Conservation (phyloP, 2,113 vertebrate species). For the Grammomys dolichurus region DNA sequence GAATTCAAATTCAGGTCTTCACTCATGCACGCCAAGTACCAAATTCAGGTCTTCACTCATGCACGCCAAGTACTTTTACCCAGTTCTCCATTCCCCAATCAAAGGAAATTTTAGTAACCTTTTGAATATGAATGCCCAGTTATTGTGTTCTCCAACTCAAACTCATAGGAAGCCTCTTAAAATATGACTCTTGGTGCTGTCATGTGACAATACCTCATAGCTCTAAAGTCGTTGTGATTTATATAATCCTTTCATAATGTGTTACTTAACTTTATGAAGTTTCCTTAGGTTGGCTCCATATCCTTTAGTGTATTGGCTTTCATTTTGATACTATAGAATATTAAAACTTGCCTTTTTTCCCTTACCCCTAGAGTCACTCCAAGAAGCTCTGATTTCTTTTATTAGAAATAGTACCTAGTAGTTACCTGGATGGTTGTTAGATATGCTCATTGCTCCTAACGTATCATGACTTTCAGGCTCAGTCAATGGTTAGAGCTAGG, state of each 20-base stretch:
- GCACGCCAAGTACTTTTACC: not conserved
- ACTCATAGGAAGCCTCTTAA: not conserved
- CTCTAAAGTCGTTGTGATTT: not conserved
- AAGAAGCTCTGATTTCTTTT: not conserved
- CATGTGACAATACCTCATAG: not conserved
- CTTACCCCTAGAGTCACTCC: not conserved
- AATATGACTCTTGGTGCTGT: not conserved
- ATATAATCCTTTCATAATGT: not conserved
- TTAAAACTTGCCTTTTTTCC: not conserved
- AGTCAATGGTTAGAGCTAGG: not conserved
- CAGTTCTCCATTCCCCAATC: not conserved
- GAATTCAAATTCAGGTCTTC: not conserved
- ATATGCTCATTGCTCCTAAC: not conserved
- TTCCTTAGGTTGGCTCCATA: not conserved
- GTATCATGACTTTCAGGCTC: not conserved
- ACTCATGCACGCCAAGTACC: not conserved
- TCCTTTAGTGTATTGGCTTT: not conserved
- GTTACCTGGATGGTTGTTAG: not conserved
- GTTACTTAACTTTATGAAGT: not conserved
- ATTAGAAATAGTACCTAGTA: not conserved
- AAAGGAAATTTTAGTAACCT: not conserved
- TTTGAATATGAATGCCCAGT: constrained; percentile 23
- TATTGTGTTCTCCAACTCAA: not conserved
- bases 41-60: not conserved
- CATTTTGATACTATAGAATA: not conserved